Evolutionary conservation across 2,797 vertebrate genomes (phyloP), one percentile per base, ranked within the genome.

Genomic region (Cossypha niveicapilla): DNA sequence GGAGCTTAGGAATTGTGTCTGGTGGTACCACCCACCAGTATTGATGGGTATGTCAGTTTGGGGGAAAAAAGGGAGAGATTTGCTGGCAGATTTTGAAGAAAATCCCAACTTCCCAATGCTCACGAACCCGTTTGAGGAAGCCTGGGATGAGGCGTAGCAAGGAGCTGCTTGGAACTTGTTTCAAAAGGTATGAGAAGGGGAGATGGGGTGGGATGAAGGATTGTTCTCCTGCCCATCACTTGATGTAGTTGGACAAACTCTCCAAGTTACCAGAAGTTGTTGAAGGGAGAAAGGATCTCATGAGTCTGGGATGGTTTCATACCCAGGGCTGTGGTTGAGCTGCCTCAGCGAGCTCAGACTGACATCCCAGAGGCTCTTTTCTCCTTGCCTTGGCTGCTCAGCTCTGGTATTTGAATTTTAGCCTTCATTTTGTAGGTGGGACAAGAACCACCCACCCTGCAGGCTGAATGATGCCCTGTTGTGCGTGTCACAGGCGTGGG

Each of bases 401-500:
- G 34, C 54, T 56, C 37, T 86, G 88, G 19, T 32, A 22, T 75
- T 93, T 67, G 62, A 65, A 25, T 86, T 45, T 67, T 27, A 88
- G 73, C 3, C 79, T 90, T 32, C 1, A 0, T 32, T 86, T 86
- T 54, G 83, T 90, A 74, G 76, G 68, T 93, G 90, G 90, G 88
- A 25, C 44, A 42, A 47, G 71, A 44, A 13, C 68, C 91, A 70
- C 83, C 91, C 86, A 41, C 88, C 32, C 0, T 4, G 18, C 4
- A 12, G 18, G 92, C 80, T 79, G 94, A 78, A 24, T 28, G 87
- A 4, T 89, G 89, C 54, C 79, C 81, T 30, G 65, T 42, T 76
- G 87, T 51, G 2, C 2, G 6, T 41, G 71, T 34, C 7, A 11
- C 68, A 3, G 86, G 7, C 8, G 53, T 61, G 72, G 93, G 94